Base-by-base conservation (phyloP, 2,797 vertebrate species). In the Taeniopygia guttata region DNA sequence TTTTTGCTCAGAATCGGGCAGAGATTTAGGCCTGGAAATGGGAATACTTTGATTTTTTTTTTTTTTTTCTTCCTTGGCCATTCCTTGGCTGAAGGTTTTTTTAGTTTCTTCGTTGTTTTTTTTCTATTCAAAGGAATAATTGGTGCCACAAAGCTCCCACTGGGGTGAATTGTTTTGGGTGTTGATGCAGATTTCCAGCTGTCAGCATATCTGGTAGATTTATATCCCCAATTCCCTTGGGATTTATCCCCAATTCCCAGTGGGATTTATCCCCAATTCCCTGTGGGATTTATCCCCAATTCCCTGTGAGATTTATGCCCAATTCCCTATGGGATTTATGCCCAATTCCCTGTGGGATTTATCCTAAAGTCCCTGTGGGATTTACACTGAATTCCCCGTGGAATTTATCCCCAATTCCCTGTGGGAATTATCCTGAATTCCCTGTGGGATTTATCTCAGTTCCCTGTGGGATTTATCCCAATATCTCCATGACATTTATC, bases 241-340 rank as follows among this genome's bases (percentile, higher is more conserved):
- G 21, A 46, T 45, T 45, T 45, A 21, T 21, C 20, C 45, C 11
- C 2, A 45, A 12, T 45, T 12, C 20, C 45, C 45, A 12, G 21
- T 22, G 45, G 45, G 45, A 46, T 12, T 13, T 13, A 46, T 46
- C 20, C 54, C 7, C 2, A 23, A 7, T n/a, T n/a, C 54, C 52
- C 52, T 2, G 3, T 54, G 30, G 30, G 13, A n/a, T 32, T 40
- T 40, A 40, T 40, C 40, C 40, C 40, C 40, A 40, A 11, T 40
- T 54, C 51, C 18, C 17, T 5, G 14, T 42, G 42, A 42, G 42
- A 16, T 42, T 42, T 42, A 15, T 16, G 42, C 42, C 42, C 3
- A 42, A 12, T 64, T 88, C 79, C 62, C 70, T 51, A 75, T 42
- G 46, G n/a, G 56, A 63, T 93, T 95, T 93, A 3, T 43, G 14